Evolutionary conservation across 1,140 invertebrate genomes (phyloP), one percentile per base, ranked within the genome.

Genomic region (Sarcophaga peregrina): DNA sequence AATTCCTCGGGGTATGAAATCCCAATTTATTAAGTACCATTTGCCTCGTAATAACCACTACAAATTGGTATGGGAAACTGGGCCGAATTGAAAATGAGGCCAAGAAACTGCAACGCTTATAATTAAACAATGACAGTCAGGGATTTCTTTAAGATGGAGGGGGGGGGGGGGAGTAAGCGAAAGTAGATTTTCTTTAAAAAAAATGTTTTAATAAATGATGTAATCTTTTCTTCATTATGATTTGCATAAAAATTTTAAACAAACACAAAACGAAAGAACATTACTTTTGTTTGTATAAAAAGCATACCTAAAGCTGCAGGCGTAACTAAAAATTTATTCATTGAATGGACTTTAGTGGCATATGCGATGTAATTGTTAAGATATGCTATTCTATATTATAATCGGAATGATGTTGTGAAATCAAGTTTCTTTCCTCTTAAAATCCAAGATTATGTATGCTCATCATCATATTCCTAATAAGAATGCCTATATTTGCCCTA

Each of bases 1-100:
- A 78, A 78, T 78, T 78, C 75, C 75, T 78, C 9, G 50, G 75
- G 75, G 75, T 50, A 78, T 78, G 25, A 78, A 50, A 78, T 78
- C 47, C 75, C 75, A 52, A 50, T 48, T 50, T 78, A 50, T 78
- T 50, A n/a, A 50, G n/a, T 78, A 52, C 48, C 17, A 47, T 20
- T 50, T 76, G 25, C 25, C 48, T 76, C n/a, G 46, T 17, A n/a
- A 76, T 11, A 5, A 47, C 46, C 20, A 62, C 15, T 62, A 48
- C 74, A 76, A 76, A 76, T 76, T 78, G 75, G 15, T 13, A 78
- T n/a, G 74, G 46, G 47, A n/a, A 45, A 25, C 11, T 45, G 6
- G 25, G 25, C n/a, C 8, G 10, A 15, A 6, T 74, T 37, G 73
- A 76, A 48, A 76, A 11, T 13, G 5, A 76, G 74, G 45, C 74